Evolutionary conservation across 2,113 vertebrate genomes (phyloP).

Genomic region (Cheilinus undulatus): DNA sequence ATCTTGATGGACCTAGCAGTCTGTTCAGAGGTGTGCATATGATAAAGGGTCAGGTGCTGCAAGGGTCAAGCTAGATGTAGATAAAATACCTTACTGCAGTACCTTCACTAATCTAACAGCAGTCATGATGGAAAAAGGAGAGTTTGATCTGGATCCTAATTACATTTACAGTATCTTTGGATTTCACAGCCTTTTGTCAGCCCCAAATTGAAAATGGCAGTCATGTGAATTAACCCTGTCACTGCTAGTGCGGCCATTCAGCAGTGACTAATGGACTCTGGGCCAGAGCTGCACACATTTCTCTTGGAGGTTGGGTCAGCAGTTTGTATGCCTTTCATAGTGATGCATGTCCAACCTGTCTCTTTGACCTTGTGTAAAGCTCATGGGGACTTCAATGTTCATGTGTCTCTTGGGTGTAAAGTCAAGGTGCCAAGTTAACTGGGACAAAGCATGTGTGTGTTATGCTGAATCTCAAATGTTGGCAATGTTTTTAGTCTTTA

Average conservation of each 20-base stretch:
- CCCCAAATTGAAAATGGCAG: conserved; percentile 60
- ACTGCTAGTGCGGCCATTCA: conserved; percentile 42
- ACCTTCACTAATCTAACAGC: conserved; percentile 42
- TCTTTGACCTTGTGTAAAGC: conserved; percentile 47
- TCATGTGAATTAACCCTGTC: conserved; percentile 59
- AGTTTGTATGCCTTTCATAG: conserved; percentile 22
- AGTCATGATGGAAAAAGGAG: conserved; percentile 58
- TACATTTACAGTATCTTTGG: conserved; percentile 51
- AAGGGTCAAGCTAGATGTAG: conserved; percentile 39
- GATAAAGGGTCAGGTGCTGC: conserved; percentile 43
- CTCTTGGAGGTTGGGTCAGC: conserved; percentile 14
- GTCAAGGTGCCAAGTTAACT: neutral
- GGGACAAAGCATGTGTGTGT: neutral
- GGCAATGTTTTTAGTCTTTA: neutral
- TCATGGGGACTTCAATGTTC: neutral
- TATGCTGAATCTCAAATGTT: neutral
- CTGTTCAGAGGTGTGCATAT: conserved; percentile 45
- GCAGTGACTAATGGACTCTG: conserved; percentile 52
- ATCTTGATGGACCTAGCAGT: conserved; percentile 59
- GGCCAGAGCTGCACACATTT: conserved; percentile 30
- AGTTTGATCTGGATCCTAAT: conserved; percentile 61
- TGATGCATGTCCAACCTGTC: conserved; percentile 18
- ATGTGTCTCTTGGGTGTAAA: neutral
- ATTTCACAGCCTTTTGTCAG: conserved; percentile 57
- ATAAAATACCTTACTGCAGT: conserved; percentile 23